Base-by-base conservation (phyloP, 1,140 invertebrate genomes). In the Nebria ingens region DNA sequence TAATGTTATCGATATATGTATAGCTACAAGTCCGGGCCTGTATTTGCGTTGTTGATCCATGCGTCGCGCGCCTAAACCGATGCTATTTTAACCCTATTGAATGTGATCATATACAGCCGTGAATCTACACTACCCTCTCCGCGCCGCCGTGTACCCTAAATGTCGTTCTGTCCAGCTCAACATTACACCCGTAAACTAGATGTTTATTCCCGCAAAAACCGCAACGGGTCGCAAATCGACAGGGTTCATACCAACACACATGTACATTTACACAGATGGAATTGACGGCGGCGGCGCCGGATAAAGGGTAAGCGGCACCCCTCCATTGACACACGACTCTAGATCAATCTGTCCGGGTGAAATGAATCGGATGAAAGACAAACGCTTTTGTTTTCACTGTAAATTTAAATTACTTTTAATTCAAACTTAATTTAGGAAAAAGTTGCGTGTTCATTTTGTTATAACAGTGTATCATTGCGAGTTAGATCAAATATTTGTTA, bases 161-260 rank as follows among this genome's bases (percentile, higher is more conserved):
- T 34, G 25, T 34, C 25, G 25, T 34, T 34, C 25, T 34, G 25
- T 34, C 25, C 25, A n/a, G 25, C 25, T 34, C 25, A 34, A 34
- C 25, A 34, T 34, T 34, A 34, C 25, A 34, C 25, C n/a, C 25
- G 25, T 34, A 34, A 34, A 71, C 68, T 67, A 67, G 60, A 68
- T 69, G 70, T 70, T 72, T 72, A 70, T 71, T 65, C 42, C 70
- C 70, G 64, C 70, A 70, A 71, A 72, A 72, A 72, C 69, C 70
- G 67, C 68, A 61, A 62, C 67, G 19, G 52, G 53, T 70, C 70
- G 68, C 69, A 71, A 71, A 71, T 71, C 69, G 67, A 66, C 65
- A 64, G 25, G 6, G n/a, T n/a, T n/a, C 25, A 51, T 21, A 51
- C 20, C n/a, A 11, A 52, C 21, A 52, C 20, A 21, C 21, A 52